Evolutionary conservation across 2,797 vertebrate genomes (phyloP), one percentile per base, ranked within the genome.

Genomic region (Scolopax bukidnonensis): DNA sequence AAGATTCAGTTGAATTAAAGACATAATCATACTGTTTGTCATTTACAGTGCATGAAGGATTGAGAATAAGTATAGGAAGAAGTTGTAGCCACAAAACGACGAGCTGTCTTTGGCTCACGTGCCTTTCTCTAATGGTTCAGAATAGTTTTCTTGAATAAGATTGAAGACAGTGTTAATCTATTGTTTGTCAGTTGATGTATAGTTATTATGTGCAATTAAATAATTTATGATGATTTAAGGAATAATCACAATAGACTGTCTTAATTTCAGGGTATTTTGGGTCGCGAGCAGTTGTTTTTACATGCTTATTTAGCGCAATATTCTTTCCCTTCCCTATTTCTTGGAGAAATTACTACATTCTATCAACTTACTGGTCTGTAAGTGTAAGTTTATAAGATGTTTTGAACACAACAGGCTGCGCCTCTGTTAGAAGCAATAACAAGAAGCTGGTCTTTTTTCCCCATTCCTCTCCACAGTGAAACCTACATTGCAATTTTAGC

Each of bases 361-460:
- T 82, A 3, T 75, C 33, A 36, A 1, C 2, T 59, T 20, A 3
- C 12, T 50, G 28, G 11, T 56, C 57, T 70, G 14, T 45, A 63
- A 16, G 14, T 11, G 1, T 73, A 27, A 59, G 41, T 59, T n/a
- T 12, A 0, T 5, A 3, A 67, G 48, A 13, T 30, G 30, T 54
- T 84, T 7, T 61, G 27, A 33, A 8, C 59, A 50, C 19, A 25
- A 7, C 69, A 63, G 33, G 8, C 21, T 0, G 0, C 83, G 76
- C 32, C 43, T 21, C 21, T 87, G 30, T 38, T 45, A 19, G 0
- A 24, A 87, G 45, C 28, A 12, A 27, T 81, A 63, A 32, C 7
- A 28, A 67, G 38, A 79, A 70, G 6, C 12, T 67, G n/a, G 3
- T 20, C 20, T 74, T 1, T 64, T 71, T 25, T 27, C 21, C 21